Percentiles rank a stretch among this genome's conserved stretches.
Conservation (phyloP, 23 tunicate species). For the Diplosoma virens region DNA sequence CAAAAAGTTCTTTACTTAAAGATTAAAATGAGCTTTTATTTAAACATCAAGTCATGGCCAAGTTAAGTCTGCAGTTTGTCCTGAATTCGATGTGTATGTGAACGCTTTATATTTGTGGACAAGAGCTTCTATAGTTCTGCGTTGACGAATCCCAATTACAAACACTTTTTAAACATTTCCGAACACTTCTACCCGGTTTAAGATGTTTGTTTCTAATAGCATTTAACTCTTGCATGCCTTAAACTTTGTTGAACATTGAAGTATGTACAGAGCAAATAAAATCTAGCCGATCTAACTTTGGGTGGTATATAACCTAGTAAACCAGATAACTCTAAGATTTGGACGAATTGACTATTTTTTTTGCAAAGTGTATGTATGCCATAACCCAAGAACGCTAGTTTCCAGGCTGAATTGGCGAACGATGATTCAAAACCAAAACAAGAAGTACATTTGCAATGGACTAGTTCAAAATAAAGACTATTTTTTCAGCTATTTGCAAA, state of each 20-base stretch:
- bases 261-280: not conserved
- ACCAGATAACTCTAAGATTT: not conserved
- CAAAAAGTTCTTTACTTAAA: too few relatives aligned
- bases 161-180: too few relatives aligned
- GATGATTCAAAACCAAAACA: not conserved
- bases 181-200: not conserved
- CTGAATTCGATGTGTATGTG: not conserved
- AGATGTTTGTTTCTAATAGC: constrained; percentile 6
- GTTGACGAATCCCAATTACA: too few relatives aligned
- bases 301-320: not conserved
- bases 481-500: not conserved
- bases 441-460: not conserved
- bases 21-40: too few relatives aligned
- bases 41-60: too few relatives aligned
- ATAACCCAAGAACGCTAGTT: not conserved
- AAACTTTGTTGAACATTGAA: not conserved
- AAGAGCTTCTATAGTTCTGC: not conserved
- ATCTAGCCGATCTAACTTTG: not conserved
- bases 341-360: not conserved
- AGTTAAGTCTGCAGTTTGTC: not conserved
- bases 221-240: not conserved
- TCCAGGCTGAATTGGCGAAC: not conserved
- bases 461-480: not conserved
- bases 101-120: not conserved
- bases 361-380: not conserved